Conservation (phyloP, 2,797 vertebrate species). For the Remorina albescens region DNA sequence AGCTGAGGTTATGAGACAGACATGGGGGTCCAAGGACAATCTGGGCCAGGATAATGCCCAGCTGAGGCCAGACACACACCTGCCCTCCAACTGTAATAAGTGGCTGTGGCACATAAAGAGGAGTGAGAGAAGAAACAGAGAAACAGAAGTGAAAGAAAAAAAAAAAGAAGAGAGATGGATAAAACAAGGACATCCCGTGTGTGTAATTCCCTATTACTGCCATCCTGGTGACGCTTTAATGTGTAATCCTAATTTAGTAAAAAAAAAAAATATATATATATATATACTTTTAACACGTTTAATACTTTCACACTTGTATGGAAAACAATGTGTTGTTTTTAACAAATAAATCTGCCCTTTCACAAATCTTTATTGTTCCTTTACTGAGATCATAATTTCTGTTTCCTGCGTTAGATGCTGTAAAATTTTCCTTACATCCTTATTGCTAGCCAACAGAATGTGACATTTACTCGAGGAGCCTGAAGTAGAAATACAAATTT, state of each 20-base stretch:
- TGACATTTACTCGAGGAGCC: conserved; percentile 14
- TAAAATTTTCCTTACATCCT: conserved; percentile 17
- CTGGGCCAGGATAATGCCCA: conserved; percentile 76
- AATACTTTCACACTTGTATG: conserved; percentile 21
- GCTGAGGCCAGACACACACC: conserved; percentile 78
- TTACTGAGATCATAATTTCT: conserved; percentile 18
- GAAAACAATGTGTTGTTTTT: conserved; percentile 37
- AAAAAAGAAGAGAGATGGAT: too few species aligned
- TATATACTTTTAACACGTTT: too few species aligned
- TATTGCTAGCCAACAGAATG: conserved; percentile 4
- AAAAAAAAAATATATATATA: too few species aligned
- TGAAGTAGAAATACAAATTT: conserved; percentile 14
- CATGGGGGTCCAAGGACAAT: conserved; percentile 81
- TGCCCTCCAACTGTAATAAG: conserved; percentile 72
- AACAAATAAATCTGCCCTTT: conserved; percentile 24
- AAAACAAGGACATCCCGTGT: too few species aligned
- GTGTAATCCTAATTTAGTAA: conserved; percentile 1
- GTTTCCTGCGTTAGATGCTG: conserved; percentile 30
- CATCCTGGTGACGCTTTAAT: conserved; percentile 1
- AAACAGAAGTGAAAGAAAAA: not conserved
- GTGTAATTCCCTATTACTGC: too few species aligned
- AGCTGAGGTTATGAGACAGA: conserved; percentile 64
- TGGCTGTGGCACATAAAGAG: conserved; percentile 59
- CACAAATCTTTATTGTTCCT: conserved; percentile 21
- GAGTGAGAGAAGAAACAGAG: conserved; percentile 40